Base-by-base conservation (phyloP, 1,140 invertebrate genomes). In the Bicyclus anynana region DNA sequence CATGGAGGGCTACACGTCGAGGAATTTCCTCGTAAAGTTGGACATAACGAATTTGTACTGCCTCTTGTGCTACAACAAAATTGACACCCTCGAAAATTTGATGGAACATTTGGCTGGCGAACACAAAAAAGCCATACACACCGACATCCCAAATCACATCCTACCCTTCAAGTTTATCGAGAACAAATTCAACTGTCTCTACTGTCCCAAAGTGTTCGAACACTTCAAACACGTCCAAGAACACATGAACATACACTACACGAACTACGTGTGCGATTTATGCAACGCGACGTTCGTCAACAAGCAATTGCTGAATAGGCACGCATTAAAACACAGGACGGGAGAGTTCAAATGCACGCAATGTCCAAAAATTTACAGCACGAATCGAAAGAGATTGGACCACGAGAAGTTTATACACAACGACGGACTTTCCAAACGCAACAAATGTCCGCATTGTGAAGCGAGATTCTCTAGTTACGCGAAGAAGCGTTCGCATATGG, bases 91-190 rank as follows among this genome's bases (percentile, higher is more conserved):
- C 13, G 56, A 54, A 29, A 48, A 53, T 1, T 37, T 69, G 5
- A 40, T 62, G 16, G 6, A 54, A 14, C 74, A 77, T 55, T 42
- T 77, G 5, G 48, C 47, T 5, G 9, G 40, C 2, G 44, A 46
- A 2, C 74, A 77, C 29, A 38, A 53, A 13, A 65, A 46, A 37
- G 6, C 14, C 1, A 53, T 75, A 21, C 58, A 62, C 14, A 59
- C 48, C 0, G 57, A 69, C 6, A 52, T 70, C 12, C 69, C 64
- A 53, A 62, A 59, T 12, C 49, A 65, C 14, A 63, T 78, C 13
- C 26, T 79, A 2, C 74, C 72, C 2, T 76, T 76, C 50, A 75
- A 71, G 38, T 74, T 76, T 14, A 53, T 65, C 12, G 54, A 60
- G 1, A 60, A 68, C 7, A 18, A 46, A 10, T 46, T 73, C 0